Evolutionary conservation across 1,140 invertebrate genomes (phyloP), one percentile per base, ranked within the genome.

Genomic region (Trichomalopsis sarcophagae): DNA sequence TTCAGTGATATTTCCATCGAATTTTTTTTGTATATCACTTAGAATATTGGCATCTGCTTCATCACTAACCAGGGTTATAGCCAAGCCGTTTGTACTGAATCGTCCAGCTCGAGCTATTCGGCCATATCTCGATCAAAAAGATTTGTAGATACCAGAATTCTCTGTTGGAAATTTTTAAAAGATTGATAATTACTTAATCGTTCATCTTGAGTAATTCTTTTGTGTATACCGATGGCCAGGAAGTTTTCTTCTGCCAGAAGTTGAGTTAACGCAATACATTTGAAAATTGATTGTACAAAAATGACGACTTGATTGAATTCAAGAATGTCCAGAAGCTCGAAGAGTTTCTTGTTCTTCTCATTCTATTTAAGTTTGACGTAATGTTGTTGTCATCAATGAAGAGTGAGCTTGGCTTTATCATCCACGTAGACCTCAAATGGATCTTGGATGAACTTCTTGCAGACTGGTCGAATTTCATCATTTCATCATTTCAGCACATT

Each of bases 381-480:
- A 94, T 99, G 99, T 91, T 99, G 99, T 93, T 99, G 98, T 44
- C 99, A 95, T 87, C 99, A 99, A 91, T 99, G 99, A 84, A 99
- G 95, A 10, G 99, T 99, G 84, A 99, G 94, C 94, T 99, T 99
- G 66, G 99, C 98, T 94, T 99, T 99, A 94, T 99, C 98, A 92
- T 99, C 99, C 40, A 99, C 99, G 94, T 99, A 99, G 30, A 99
- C 98, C 95, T 99, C 99, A 98, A 99, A 99, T 33, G 99, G 99
- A 97, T 99, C 99, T 96, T 99, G 99, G 99, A 99, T 99, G 94
- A 99, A 99, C 94, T 99, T 99, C 96, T 99, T 99, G 97, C 99
- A 99, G 91, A 99, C 98, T 86, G 99, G 98, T 87, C 99, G 96
- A 92, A 99, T 99, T 89, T 99, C n/a, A n/a, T n/a, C n/a, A n/a